Conservation (phyloP, 1,140 invertebrate genomes). For the Artemia franciscana region DNA sequence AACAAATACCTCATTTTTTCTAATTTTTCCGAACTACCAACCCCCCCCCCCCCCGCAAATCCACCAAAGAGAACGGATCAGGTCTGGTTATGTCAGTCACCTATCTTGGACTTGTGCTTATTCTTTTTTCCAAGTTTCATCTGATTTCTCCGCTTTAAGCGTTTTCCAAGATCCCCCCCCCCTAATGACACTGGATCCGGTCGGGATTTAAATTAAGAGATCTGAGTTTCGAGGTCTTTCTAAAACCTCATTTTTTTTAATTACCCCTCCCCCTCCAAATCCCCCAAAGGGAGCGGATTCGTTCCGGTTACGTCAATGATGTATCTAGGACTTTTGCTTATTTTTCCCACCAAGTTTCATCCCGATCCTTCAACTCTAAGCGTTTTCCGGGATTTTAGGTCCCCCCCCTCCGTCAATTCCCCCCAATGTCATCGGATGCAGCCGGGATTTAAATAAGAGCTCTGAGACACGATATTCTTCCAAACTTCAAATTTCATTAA, state of each 20-base stretch:
- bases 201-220: too few species aligned
- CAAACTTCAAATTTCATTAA: slow-evolving; percentile 1
- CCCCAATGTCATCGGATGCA: neutral
- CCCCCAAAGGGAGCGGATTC: neutral
- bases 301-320: neutral
- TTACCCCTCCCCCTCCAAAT: neutral
- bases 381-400: neutral
- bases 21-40: too few species aligned
- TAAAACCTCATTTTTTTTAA: too few species aligned
- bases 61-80: neutral
- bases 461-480: neutral
- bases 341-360: neutral
- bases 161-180: too few species aligned
- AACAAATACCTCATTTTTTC: too few species aligned
- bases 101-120: neutral
- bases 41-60: neutral
- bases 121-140: neutral
- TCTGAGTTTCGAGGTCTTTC: too few species aligned
- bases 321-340: neutral
- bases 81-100: neutral
- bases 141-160: too few species aligned
- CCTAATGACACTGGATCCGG: too few species aligned
- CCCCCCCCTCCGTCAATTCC: neutral
- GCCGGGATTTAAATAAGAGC: neutral
- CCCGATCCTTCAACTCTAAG: too few species aligned